These are phyloP conservation scores for Lithophane leautieri DNA, from an alignment of 2,888 invertebrate species.

Conservation along the genomic window DNA sequence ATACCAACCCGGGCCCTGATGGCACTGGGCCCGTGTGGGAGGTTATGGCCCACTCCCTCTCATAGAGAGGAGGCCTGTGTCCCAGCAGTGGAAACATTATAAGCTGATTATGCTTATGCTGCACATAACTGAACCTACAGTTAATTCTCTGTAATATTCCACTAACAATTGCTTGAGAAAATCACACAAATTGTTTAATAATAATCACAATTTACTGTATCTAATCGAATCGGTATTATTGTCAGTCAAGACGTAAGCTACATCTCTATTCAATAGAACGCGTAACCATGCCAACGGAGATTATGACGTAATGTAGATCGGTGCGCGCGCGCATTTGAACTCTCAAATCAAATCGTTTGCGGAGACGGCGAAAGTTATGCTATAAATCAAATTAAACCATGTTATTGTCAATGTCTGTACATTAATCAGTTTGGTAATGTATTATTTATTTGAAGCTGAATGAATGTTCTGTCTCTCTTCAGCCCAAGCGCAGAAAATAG, in stretches of 20 bases:
- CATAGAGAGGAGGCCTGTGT: no score
- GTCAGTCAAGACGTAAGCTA: conserved; percentile 29
- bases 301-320: conserved; percentile 65
- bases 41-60: no score
- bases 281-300: conserved; percentile 57
- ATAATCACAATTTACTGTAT: conserved; percentile 17
- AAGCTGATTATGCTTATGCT: no score
- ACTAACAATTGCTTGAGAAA: conserved; percentile 17
- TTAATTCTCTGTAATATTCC: neutral
- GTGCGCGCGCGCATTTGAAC: conserved; percentile 69
- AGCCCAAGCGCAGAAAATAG: conserved; percentile 42
- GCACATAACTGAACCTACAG: neutral
- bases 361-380: conserved; percentile 83
- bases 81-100: no score
- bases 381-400: conserved; percentile 82
- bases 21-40: no score
- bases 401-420: conserved; percentile 77
- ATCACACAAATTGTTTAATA: conserved; percentile 30
- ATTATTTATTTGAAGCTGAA: conserved; percentile 63
- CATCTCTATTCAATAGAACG: conserved; percentile 42
- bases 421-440: conserved; percentile 75
- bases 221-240: conserved; percentile 30
- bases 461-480: conserved; percentile 60
- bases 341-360: conserved; percentile 83
- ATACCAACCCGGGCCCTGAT: no score